phyloP scores from a whole-genome alignment of 2,888 invertebrate genomes.

The Pristionchus entomophagus region DNA sequence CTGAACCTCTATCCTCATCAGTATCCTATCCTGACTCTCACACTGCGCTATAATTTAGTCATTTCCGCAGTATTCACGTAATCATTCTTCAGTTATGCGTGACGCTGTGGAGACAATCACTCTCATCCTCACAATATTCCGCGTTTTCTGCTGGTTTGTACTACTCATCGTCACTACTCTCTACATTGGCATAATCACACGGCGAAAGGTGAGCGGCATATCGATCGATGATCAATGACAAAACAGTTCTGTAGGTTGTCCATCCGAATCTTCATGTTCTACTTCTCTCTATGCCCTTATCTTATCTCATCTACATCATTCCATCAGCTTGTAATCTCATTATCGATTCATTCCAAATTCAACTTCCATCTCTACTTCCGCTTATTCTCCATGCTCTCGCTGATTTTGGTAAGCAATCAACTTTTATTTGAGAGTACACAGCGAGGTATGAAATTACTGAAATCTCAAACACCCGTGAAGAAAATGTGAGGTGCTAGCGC shows the following conservation, averaged over 20 bases:
- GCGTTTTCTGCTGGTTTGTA: constrained; percentile 13
- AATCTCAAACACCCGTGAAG: too few species aligned
- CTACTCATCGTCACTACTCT: background rate
- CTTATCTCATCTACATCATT: background rate
- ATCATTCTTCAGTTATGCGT: background rate
- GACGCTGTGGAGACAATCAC: background rate
- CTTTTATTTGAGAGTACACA: background rate
- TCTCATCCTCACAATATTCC: background rate
- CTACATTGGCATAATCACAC: background rate
- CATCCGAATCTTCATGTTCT: constrained; percentile 19
- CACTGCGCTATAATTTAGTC: too few species aligned
- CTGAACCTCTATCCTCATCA: too few species aligned
- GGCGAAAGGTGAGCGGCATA: background rate
- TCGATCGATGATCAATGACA: too few species aligned
- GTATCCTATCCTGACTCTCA: too few species aligned
- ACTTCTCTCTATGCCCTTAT: background rate
- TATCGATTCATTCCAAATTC: background rate
- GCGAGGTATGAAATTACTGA: too few species aligned
- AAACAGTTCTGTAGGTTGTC: background rate
- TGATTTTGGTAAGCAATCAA: background rate
- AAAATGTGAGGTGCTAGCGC: too few species aligned
- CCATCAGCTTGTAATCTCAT: background rate
- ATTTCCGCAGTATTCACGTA: too few species aligned
- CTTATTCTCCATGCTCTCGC: background rate
- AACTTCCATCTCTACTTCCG: background rate